phyloP scores from a whole-genome alignment of 2,888 invertebrate species.

The Andricus curvator region DNA sequence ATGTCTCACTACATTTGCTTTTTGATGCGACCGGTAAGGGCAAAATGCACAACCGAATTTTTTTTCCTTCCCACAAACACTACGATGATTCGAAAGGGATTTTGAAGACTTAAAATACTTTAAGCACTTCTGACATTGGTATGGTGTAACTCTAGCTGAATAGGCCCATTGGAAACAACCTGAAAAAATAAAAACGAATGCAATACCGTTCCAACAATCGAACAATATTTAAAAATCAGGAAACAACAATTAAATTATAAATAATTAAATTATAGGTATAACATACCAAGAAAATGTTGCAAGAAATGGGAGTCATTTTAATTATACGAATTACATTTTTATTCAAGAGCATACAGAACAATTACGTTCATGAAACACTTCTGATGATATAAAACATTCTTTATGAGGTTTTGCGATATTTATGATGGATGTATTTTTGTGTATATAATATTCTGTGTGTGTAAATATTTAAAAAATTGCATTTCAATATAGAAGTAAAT shows the following conservation, averaged over 20 bases:
- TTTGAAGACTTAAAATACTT: slow-evolving; percentile 59
- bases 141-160: slow-evolving; percentile 44
- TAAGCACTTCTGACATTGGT: slow-evolving; percentile 57
- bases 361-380: not conserved
- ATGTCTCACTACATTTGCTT: slow-evolving; percentile 58
- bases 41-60: slow-evolving; percentile 59
- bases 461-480: not conserved
- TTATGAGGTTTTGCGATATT: not conserved
- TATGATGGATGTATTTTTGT: not conserved
- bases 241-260: not conserved
- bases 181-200: slow-evolving; percentile 55
- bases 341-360: not conserved
- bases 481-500: not conserved
- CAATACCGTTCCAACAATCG: not conserved
- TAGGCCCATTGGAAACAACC: slow-evolving; percentile 46
- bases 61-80: slow-evolving; percentile 57
- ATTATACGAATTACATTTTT: not conserved
- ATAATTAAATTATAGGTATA: no score
- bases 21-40: slow-evolving; percentile 57
- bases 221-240: not conserved
- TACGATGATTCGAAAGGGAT: slow-evolving; percentile 54
- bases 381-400: not conserved
- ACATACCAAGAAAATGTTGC: not conserved
- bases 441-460: not conserved
- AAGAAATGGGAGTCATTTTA: not conserved